These are phyloP conservation scores for Temnothorax longispinosus DNA, from an alignment of 1,140 invertebrate genomes.

Conservation along the genomic window DNA sequence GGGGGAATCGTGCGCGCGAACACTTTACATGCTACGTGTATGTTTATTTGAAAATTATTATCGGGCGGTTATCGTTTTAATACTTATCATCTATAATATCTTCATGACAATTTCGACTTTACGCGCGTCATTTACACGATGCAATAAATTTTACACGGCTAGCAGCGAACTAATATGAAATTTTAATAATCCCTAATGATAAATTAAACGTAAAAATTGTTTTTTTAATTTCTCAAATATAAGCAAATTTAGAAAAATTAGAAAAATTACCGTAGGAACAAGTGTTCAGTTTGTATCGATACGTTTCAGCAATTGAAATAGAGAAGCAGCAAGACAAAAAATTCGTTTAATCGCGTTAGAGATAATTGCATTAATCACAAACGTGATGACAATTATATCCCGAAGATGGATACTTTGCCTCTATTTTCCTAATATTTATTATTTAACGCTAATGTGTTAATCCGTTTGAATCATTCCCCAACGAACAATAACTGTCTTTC, in stretches of 20 bases:
- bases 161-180: not conserved
- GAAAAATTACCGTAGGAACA: not conserved
- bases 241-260: not conserved
- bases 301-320: not conserved
- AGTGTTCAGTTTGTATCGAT: not conserved
- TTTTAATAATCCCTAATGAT: not conserved
- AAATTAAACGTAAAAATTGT: not conserved
- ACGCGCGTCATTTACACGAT: not conserved
- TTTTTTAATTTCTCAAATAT: not conserved
- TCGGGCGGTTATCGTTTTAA: not conserved
- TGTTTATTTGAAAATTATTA: slow-evolving; percentile 52
- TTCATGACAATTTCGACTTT: slow-evolving; percentile 11
- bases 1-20: not conserved
- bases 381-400: not conserved
- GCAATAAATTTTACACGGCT: not conserved
- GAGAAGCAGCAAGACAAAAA: not conserved
- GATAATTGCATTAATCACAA: slow-evolving; percentile 5
- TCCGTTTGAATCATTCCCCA: not conserved
- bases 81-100: not conserved
- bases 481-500: slow-evolving; percentile 33
- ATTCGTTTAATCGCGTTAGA: not conserved
- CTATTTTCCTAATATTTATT: not conserved
- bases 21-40: slow-evolving; percentile 6
- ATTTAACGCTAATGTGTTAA: slow-evolving; percentile 32
- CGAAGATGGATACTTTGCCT: not conserved